Conservation (phyloP, 2,113 vertebrate genomes). For the Tamias sibiricus region DNA sequence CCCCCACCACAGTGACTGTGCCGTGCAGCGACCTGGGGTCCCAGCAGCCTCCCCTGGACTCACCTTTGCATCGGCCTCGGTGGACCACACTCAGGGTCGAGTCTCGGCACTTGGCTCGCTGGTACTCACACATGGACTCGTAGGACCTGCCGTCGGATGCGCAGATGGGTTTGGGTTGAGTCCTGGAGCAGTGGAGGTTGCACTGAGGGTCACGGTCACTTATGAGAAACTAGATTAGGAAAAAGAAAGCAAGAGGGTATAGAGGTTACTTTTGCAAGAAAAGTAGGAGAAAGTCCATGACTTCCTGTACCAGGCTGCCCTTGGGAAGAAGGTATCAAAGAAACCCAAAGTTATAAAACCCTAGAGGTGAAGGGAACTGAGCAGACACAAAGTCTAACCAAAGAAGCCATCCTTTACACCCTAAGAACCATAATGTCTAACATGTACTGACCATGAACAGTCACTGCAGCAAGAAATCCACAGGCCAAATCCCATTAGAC, state of each 20-base stretch:
- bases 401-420: not conserved
- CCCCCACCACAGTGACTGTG: accelerated
- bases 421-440: not conserved
- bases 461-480: not conserved
- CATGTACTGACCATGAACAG: not conserved
- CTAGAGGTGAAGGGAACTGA: not conserved
- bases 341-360: not conserved
- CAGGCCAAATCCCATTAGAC: not conserved
- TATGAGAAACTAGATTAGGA: slow-evolving; percentile 94
- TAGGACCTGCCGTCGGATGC: slow-evolving; percentile 96
- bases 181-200: slow-evolving; percentile 92
- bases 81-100: slow-evolving; percentile 89
- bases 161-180: slow-evolving; percentile 93
- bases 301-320: not conserved
- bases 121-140: slow-evolving; percentile 96
- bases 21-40: accelerated
- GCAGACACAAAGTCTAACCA: not conserved
- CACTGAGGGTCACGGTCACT: slow-evolving; percentile 95
- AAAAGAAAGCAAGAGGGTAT: not conserved
- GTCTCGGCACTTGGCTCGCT: slow-evolving; percentile 97
- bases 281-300: not conserved
- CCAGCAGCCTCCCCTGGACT: not conserved
- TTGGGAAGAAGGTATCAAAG: slow-evolving; percentile 28
- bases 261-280: slow-evolving; percentile 62
- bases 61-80: slow-evolving; percentile 96